These are phyloP conservation scores for Drosophila hamatofila DNA, from an alignment of 2,888 invertebrate genomes.

Conservation along the genomic window DNA sequence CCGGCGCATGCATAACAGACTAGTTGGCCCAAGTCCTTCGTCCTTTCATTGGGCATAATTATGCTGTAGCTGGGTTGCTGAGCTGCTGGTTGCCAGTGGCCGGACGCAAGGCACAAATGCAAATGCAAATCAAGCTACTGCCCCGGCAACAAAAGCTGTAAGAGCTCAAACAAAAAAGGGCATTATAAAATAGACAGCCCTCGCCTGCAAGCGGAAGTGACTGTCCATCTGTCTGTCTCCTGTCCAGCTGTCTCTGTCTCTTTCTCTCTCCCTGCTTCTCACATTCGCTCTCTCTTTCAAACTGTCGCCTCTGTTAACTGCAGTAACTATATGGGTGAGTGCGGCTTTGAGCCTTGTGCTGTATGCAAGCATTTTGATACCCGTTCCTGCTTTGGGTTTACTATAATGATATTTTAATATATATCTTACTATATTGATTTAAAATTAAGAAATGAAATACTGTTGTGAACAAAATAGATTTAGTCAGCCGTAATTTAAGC, in stretches of 20 bases:
- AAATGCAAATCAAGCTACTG: conserved; percentile 65
- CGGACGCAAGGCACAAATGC: conserved; percentile 47
- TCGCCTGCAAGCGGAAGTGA: conserved; percentile 51
- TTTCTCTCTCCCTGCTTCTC: not conserved
- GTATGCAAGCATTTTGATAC: conserved; percentile 37
- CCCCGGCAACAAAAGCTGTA: conserved; percentile 60
- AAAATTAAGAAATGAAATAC: no score
- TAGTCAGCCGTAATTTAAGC: not conserved
- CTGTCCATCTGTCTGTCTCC: conserved; percentile 48
- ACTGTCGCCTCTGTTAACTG: conserved; percentile 30
- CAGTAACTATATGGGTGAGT: conserved; percentile 7
- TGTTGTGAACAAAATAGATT: not conserved
- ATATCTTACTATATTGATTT: not conserved
- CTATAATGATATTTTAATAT: not conserved
- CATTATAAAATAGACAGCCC: conserved; percentile 67
- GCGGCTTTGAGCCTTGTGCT: conserved; percentile 12
- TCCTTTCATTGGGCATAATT: conserved; percentile 57
- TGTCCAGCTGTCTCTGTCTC: conserved; percentile 4
- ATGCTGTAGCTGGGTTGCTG: conserved; percentile 37
- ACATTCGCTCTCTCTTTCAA: not conserved
- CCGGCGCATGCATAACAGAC: conserved; percentile 45
- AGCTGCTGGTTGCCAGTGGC: conserved; percentile 24
- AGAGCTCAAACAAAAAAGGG: conserved; percentile 63
- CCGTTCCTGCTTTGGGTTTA: conserved; percentile 3
- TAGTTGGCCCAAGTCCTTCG: conserved; percentile 30